Evolutionary conservation across 1,140 invertebrate genomes (phyloP), one percentile per base, ranked within the genome.

Genomic region (Pogonus chalceus): DNA sequence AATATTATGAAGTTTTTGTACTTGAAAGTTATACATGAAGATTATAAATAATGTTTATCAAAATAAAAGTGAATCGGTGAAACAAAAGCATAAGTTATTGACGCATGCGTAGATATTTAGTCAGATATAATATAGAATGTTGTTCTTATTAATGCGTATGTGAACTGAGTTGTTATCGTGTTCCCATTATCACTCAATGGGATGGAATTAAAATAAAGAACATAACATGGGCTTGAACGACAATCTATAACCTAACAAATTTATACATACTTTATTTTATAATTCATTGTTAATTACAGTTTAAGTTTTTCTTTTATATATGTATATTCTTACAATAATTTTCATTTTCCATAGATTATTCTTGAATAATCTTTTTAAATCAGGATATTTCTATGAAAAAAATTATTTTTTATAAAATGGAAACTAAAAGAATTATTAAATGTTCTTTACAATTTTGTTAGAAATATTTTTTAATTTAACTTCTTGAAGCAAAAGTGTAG

Each of bases 141-240:
- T 4, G 4, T 31, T 31, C 4, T 31, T 43, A 16, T 18, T 12
- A 9, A 43, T 12, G 37, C 9, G 9, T 43, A 43, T 43, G 37
- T 43, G 37, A 43, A 43, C 37, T 18, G 9, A 16, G 18, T 4
- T 43, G 9, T 43, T 43, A 43, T 43, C 37, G 9, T 18, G 37
- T 43, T 43, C 37, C 37, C 37, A 43, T 43, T 43, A 43, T 43
- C 37, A 43, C 18, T 43, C 37, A 43, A 43, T 43, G 26, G 26
- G 26, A 31, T 31, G 37, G 37, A 43, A 43, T 43, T 7, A 43
- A 10, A 43, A 43, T 43, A 43, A 4, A 31, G 4, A 31, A 31
- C 14, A 31, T 31, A 31, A 31, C 26, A 31, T 31, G 26, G 26
- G 4, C 26, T 31, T 7, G 26, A 7, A 31, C 26, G 26, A 31